These are phyloP conservation scores for Lepus townsendii DNA, from an alignment of 2,797 vertebrate species.

Conservation along the genomic window DNA sequence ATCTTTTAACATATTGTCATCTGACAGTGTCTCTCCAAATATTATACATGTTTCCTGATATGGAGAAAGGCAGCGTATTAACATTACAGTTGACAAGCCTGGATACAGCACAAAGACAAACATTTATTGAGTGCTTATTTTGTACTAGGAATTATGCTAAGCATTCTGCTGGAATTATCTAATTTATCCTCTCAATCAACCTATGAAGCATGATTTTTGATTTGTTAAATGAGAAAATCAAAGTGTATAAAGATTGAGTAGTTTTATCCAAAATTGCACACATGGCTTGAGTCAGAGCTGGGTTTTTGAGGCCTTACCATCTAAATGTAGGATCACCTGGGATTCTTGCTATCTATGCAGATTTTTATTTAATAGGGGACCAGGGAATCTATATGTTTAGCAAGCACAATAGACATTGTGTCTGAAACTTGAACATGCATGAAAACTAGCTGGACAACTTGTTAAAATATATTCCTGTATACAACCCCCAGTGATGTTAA, in stretches of 20 bases:
- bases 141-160: slow-evolving; percentile 7
- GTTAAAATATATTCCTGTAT: not conserved
- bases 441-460: not conserved
- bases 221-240: slow-evolving; percentile 17
- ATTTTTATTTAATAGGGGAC: not conserved
- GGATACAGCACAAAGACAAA: not conserved
- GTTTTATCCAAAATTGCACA: slow-evolving; percentile 13
- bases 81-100: not conserved
- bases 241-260: slow-evolving; percentile 35
- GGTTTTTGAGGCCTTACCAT: not conserved
- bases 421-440: slow-evolving; percentile 27
- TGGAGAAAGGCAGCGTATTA: not conserved
- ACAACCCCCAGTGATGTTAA: not conserved
- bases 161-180: not conserved
- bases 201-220: not conserved
- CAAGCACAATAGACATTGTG: not conserved
- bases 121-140: not conserved
- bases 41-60: not conserved
- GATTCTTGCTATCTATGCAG: slow-evolving; percentile 1
- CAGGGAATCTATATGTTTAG: slow-evolving; percentile 1
- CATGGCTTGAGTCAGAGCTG: slow-evolving; percentile 1
- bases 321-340: not conserved
- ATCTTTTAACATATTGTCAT: not conserved
- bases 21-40: not conserved
- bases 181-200: slow-evolving; percentile 33